Conservation (phyloP, 2,113 vertebrate genomes). For the Xenopus laevis region DNA sequence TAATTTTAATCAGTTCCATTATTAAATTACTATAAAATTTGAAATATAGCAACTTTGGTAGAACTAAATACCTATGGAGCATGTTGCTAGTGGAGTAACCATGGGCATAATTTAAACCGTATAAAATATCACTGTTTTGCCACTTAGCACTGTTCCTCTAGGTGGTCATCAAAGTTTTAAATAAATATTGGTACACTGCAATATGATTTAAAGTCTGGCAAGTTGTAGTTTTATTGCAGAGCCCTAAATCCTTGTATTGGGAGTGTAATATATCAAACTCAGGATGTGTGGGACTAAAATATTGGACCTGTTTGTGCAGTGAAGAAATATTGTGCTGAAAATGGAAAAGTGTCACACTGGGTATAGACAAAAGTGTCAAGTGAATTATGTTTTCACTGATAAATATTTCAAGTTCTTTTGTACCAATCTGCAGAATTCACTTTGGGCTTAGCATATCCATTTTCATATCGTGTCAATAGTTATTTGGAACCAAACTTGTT, state of each 20-base stretch:
- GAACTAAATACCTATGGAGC: constrained; percentile 2
- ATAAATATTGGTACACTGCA: constrained; percentile 35
- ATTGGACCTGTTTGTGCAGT: constrained; percentile 12
- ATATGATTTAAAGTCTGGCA: constrained; percentile 25
- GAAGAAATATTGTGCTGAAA: neutral
- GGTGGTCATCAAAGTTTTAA: constrained; percentile 34
- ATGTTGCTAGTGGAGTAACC: constrained; percentile 9
- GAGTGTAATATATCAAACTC: constrained; percentile 14
- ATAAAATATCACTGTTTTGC: constrained; percentile 33
- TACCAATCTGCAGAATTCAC: no score
- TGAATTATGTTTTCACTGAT: neutral
- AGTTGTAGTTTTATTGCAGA: constrained; percentile 16
- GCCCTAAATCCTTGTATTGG: constrained; percentile 28
- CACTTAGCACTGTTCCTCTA: constrained; percentile 33
- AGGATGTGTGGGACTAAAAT: neutral
- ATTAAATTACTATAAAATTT: no score
- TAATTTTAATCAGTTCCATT: no score
- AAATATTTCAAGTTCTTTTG: no score
- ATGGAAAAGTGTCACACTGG: neutral
- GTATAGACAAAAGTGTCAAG: neutral
- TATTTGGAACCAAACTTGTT: no score
- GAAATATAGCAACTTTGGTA: neutral
- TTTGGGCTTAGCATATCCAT: no score
- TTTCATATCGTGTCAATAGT: no score
- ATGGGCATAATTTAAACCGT: constrained; percentile 11